Percentiles rank a stretch among this genome's conserved stretches.
Conservation (phyloP, 2,888 invertebrate species). For the Crioceris asparagi region DNA sequence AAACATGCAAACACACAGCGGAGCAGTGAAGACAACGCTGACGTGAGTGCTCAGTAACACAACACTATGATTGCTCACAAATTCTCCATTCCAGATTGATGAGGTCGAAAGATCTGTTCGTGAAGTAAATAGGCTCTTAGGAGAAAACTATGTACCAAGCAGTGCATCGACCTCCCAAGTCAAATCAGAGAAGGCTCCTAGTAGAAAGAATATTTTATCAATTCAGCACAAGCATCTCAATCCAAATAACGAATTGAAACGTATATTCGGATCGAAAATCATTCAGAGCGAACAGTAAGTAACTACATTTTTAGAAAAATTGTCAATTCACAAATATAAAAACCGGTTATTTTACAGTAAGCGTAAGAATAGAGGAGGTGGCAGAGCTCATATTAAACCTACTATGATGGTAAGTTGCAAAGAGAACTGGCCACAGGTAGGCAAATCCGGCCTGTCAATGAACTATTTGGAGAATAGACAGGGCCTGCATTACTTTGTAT, state of each 20-base stretch:
- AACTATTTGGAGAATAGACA: constrained; percentile 44
- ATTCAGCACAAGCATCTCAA: constrained; percentile 64
- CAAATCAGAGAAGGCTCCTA: constrained; percentile 26
- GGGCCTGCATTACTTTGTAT: constrained; percentile 54
- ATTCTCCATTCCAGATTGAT: constrained; percentile 40
- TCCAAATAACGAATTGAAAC: constrained; percentile 68
- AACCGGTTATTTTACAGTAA: constrained; percentile 33
- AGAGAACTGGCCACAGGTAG: constrained; percentile 60
- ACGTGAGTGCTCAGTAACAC: constrained; percentile 35
- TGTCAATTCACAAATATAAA: background rate
- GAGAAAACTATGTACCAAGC: constrained; percentile 38
- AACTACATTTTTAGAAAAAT: background rate
- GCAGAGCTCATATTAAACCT: constrained; percentile 48
- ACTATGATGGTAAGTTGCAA: constrained; percentile 59
- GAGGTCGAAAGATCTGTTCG: constrained; percentile 56
- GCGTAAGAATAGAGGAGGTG: constrained; percentile 44
- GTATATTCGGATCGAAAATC: constrained; percentile 71
- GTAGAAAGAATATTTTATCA: constrained; percentile 43
- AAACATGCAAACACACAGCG: constrained; percentile 41
- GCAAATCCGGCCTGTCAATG: constrained; percentile 66
- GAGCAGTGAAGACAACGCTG: constrained; percentile 54
- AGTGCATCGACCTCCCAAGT: constrained; percentile 10
- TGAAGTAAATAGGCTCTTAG: constrained; percentile 57
- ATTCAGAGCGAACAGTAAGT: constrained; percentile 51
- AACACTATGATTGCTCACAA: background rate